Conservation (phyloP, 2,888 invertebrate genomes). For the Nipponacmea schrenckii region DNA sequence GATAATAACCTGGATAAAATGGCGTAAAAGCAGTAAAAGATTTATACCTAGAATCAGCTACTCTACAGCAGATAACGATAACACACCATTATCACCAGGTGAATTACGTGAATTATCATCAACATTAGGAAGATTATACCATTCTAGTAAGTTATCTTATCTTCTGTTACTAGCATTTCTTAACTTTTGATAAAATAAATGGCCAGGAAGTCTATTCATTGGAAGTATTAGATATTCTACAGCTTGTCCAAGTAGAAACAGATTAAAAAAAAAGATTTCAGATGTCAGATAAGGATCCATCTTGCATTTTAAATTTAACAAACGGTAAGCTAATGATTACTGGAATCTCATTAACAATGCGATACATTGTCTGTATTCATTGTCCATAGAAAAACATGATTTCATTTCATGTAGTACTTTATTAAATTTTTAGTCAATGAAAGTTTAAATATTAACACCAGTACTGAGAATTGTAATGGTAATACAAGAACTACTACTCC, state of each 20-base stretch:
- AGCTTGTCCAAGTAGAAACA: too few relatives aligned
- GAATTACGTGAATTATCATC: constrained; percentile 36
- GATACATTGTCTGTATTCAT: too few relatives aligned
- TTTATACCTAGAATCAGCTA: constrained; percentile 24
- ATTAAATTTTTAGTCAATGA: not conserved
- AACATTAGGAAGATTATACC: constrained; percentile 37
- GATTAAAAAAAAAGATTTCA: too few relatives aligned
- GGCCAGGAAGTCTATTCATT: too few relatives aligned
- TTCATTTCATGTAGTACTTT: not conserved
- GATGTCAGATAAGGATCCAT: too few relatives aligned
- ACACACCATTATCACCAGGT: constrained; percentile 29
- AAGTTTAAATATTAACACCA: not conserved
- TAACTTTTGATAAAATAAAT: too few relatives aligned
- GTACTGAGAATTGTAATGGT: not conserved
- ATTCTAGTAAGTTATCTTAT: constrained; percentile 33
- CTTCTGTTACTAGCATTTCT: too few relatives aligned
- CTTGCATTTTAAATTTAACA: too few relatives aligned
- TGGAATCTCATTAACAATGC: too few relatives aligned
- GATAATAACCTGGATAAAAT: constrained; percentile 12
- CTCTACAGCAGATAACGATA: not conserved
- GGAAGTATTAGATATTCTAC: too few relatives aligned
- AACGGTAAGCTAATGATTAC: too few relatives aligned
- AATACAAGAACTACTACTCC: not conserved
- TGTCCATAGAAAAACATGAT: too few relatives aligned
- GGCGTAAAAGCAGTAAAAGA: constrained; percentile 19